Evolutionary conservation across 2,888 invertebrate genomes (phyloP), one percentile per base, ranked within the genome.

Genomic region (Neocrepidodera transversa): DNA sequence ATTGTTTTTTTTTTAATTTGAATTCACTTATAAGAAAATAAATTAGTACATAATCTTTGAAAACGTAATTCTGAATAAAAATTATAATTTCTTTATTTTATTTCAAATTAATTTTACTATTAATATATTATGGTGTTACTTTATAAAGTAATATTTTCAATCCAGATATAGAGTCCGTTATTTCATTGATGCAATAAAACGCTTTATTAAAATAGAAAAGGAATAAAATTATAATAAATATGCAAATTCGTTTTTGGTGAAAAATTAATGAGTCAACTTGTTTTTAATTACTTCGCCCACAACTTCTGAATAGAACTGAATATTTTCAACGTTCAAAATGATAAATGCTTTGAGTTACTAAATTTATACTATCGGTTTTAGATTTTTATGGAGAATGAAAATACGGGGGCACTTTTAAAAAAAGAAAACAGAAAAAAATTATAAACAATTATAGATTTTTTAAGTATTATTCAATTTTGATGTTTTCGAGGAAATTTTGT

Each of bases 221-320:
- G 49, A 49, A 49, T 49, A 49, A 36, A 49, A 49, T 49, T 49
- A 49, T 36, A 49, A 35, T 49, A 49, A 49, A 49, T 13, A 49
- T 49, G 35, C 49, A 49, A 49, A 49, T 49, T 28, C 28, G 10
- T 14, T 20, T n/a, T 36, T 28, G 28, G 14, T 35, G 36, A n/a
- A 49, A 49, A 35, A 35, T 49, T 49, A 49, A 49, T 49, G 49
- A 30, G 2, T 49, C 36, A 23, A 36, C 49, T 35, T 36, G 35
- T 49, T 49, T 49, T 36, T 49, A 49, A 49, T 49, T 49, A 49
- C 23, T 2, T 49, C 49, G 49, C 49, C 49, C 36, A 49, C 49
- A 36, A 49, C 49, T 49, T 49, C 47, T 48, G 30, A 16, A 30
- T 32, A 13, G 18, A 20, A 30, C 20, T 23, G 35, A 49, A 49